Conservation (phyloP, 1,140 invertebrate genomes). For the Drosophila elegans region DNA sequence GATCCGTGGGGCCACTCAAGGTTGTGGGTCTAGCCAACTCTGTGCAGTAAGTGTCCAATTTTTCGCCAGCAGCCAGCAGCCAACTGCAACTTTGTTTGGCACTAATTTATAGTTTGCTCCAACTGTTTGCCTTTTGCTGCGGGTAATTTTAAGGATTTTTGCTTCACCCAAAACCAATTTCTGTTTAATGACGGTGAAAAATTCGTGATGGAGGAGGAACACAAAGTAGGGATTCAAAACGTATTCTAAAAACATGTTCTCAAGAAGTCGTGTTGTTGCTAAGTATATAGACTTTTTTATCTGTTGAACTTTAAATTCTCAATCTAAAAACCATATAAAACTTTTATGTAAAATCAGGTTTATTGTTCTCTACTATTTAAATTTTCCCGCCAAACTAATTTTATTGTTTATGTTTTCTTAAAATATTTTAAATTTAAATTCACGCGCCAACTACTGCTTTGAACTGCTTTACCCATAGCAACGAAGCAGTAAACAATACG, state of each 20-base stretch:
- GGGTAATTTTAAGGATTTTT: conserved; percentile 28
- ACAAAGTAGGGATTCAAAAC: no score
- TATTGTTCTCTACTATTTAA: no score
- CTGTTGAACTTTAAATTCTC: accelerated
- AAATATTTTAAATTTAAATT: conserved; percentile 7
- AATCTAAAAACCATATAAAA: no score
- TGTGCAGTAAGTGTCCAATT: conserved; percentile 22
- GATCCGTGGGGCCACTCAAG: conserved; percentile 57
- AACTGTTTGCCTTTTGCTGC: conserved; percentile 34
- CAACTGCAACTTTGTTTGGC: conserved; percentile 51
- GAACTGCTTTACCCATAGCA: background rate
- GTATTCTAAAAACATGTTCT: no score
- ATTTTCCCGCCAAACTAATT: no score
- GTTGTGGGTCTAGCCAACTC: conserved; percentile 62
- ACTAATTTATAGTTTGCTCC: conserved; percentile 65
- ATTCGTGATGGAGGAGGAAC: background rate
- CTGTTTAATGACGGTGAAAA: background rate
- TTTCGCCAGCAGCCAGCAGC: conserved; percentile 1
- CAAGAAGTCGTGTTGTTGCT: no score
- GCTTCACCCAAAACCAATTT: conserved; percentile 1
- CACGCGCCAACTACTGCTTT: background rate
- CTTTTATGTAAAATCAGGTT: no score
- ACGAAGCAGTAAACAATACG: background rate
- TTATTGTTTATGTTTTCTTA: background rate
- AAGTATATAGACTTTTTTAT: no score